Evolutionary conservation across 2,113 vertebrate genomes (phyloP).

Genomic region (Ahaetulla prasina): DNA sequence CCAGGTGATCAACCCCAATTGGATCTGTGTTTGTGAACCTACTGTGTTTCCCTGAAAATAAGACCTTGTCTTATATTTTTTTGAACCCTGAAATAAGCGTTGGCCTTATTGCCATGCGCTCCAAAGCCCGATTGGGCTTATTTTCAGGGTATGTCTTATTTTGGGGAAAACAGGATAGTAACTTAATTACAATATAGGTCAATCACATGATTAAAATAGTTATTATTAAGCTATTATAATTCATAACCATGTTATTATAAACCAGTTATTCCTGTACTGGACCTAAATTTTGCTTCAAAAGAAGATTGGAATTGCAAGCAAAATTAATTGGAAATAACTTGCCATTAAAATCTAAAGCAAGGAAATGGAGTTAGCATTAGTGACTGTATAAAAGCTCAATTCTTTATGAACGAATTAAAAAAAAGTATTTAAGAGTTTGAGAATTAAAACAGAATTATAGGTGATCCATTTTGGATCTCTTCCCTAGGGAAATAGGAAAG

Average conservation of each 20-base stretch:
- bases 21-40: background rate
- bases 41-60: no score
- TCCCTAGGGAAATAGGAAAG: background rate
- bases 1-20: background rate
- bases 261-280: background rate
- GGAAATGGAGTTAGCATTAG: background rate
- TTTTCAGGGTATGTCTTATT: no score
- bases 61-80: no score
- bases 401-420: background rate
- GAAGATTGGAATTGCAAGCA: background rate
- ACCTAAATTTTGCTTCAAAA: background rate
- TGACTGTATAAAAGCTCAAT: background rate
- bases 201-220: background rate
- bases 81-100: no score
- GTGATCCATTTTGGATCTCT: background rate
- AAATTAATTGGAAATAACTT: background rate
- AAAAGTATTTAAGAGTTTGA: background rate
- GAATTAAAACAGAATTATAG: background rate
- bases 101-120: no score
- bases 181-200: background rate
- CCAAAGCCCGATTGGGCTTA: no score
- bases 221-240: background rate
- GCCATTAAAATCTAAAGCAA: background rate
- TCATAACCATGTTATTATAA: background rate
- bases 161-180: no score